Evolutionary conservation across 2,888 invertebrate genomes (phyloP), one percentile per base, ranked within the genome.

Genomic region (Cabera pusaria): DNA sequence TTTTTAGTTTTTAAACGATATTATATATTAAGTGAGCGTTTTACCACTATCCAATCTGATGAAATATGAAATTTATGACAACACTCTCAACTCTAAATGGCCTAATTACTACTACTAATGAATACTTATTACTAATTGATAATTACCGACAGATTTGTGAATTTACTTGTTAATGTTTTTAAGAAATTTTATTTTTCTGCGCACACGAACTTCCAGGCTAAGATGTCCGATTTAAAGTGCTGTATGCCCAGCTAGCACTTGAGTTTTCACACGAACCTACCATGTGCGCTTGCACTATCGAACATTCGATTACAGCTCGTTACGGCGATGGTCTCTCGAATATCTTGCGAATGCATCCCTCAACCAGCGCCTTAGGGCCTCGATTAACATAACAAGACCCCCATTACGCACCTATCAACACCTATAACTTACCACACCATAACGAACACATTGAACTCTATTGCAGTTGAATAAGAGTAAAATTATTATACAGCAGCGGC

Each of bases 331-430:
- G 65, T 72, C 72, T 67, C 71, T 78, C 68, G 66, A 42, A 35
- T 32, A 69, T 60, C 64, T 68, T 72, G 71, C 72, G 64, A 65
- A 66, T 67, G 64, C 72, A 68, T 35, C 65, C 66, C 71, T 60
- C 67, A 40, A 23, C 28, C 63, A 56, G 54, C 58, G 69, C 82
- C 83, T 74, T 64, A 58, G 84, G 88, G 69, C 67, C 59, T 20
- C 56, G 70, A 88, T 88, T 88, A 86, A 68, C 87, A 88, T 88
- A 86, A 88, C 87, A 88, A 88, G 85, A 72, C 76, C 75, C 79
- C 80, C 72, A 85, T 86, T 84, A 85, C 78, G 77, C 75, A 73
- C 80, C 29, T 22, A 14, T 4, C 25, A 14, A 19, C 26, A 9
- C 16, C 16, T 16, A 19, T 20, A 7, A 29, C 5, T 6, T 28